Base-by-base conservation (phyloP, 2,797 vertebrate genomes). In the Anolis apletophallus region DNA sequence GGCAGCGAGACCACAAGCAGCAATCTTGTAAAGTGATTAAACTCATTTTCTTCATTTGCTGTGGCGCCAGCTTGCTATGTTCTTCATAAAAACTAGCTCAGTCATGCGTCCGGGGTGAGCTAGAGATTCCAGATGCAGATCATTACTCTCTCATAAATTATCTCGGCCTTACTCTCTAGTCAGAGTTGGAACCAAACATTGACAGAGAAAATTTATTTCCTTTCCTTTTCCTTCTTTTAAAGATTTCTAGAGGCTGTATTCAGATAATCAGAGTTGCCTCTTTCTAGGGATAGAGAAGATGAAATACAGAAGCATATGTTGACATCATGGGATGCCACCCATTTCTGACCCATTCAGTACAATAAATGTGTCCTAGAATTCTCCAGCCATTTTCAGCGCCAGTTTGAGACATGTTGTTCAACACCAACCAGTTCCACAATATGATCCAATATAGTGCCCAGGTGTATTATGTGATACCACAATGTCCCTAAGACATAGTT, bases 41-140 rank as follows among this genome's bases (percentile, higher is more conserved):
- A 96, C 96, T 98, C 87, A 97, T 97, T 98, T 98, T 97, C 96
- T 93, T 96, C 96, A 95, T 96, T 95, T 96, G 97, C 95, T 19
- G 91, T 96, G 97, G 97, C 94, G 95, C 97, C 98, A 97, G 96
- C 94, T 90, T 96, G 95, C 97, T 96, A 95, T 90, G 93, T 97
- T 97, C 96, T 97, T 97, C 97, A 96, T 95, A 96, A 95, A 94
- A 97, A 96, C 94, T 88, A 93, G 93, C 94, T 96, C 97, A 95
- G 95, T 97, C 96, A 94, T 94, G 96, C 67, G 82, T 95, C 96
- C 96, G 93, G 68, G 80, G 90, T 93, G 92, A 96, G 93, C 81
- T 89, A 90, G 90, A 97, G 95, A 95, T 95, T 96, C 94, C 94
- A 96, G 96, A 96, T 96, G 93, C 89, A 96, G 92, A 94, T 97